Base-by-base conservation (phyloP, 2,797 vertebrate species). In the Myotis findleyi region DNA sequence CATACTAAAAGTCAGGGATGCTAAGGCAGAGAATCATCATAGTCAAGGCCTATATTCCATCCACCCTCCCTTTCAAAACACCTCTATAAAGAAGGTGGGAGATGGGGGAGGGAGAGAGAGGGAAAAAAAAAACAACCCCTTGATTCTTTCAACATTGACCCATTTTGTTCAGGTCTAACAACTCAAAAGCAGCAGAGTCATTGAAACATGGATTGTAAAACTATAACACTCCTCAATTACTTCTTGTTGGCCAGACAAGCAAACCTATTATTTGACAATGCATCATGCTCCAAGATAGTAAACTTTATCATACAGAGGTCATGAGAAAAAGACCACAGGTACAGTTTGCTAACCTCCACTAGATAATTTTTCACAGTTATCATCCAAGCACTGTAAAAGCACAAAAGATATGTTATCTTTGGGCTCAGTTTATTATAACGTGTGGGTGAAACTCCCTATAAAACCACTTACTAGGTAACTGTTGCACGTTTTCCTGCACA, bases 351-450 rank as follows among this genome's bases (percentile, higher is more conserved):
- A 98, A 98, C 98, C 97, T 96, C 95, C 89, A 81, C 97, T 92
- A 97, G 97, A 98, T 98, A 98, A 98, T 98, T 98, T 98, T 98
- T 98, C 98, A 98, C 98, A 98, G 98, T 98, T 98, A 98, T 98
- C 98, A 98, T 97, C 98, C 97, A 94, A 97, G 98, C 98, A 97
- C 97, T 21, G 59, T 98, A 98, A 98, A 98, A 98, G 98, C 97
- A 97, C 93, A 98, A 97, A 97, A 98, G 98, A 98, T 97, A 97
- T 2, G 59, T 98, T 98, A 98, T 98, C 98, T 98, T 95, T 23
- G 66, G 97, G 97, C 97, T 98, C 96, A 27, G 82, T 98, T 98
- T 98, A 98, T 96, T 97, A 98, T 96, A 98, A 97, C 97, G 55
- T 97, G 96, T 75, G 94, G 97, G 98, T 97, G 98, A 98, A 96